Evolutionary conservation across 2,113 vertebrate species (phyloP).

Genomic region (Gasterosteus aculeatus): DNA sequence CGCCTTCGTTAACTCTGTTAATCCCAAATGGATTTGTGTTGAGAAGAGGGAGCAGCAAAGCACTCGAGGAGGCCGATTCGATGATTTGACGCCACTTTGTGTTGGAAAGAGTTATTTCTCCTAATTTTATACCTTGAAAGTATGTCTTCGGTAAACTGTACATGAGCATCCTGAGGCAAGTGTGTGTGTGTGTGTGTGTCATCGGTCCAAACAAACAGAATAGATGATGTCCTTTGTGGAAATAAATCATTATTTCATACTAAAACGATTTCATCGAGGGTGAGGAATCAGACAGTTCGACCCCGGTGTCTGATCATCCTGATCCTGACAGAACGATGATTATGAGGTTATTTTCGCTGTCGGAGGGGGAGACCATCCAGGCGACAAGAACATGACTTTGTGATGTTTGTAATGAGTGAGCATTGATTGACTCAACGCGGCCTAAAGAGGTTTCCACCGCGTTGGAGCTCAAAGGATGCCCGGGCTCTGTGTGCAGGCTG

Average conservation of each 20-base stretch:
- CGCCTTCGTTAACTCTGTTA: constrained; percentile 77
- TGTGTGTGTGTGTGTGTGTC: constrained; percentile 9
- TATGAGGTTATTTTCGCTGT: constrained; percentile 84
- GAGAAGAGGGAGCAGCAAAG: constrained; percentile 30
- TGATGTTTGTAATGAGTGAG: constrained; percentile 85
- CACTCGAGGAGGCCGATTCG: constrained; percentile 20
- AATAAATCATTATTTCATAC: constrained; percentile 28
- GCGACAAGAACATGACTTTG: constrained; percentile 84
- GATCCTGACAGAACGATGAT: constrained; percentile 81
- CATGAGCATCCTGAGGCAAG: constrained; percentile 4
- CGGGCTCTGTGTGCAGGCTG: constrained; percentile 46
- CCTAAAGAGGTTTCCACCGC: constrained; percentile 70
- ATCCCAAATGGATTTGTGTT: constrained; percentile 72
- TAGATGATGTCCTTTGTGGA: background rate
- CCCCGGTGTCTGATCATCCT: constrained; percentile 71
- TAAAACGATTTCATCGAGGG: constrained; percentile 39
- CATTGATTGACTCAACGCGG: constrained; percentile 82
- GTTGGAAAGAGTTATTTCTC: constrained; percentile 16
- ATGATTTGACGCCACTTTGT: constrained; percentile 25
- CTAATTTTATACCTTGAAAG: background rate
- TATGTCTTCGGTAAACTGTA: constrained; percentile 1
- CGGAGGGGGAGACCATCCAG: constrained; percentile 82
- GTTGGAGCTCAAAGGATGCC: constrained; percentile 60
- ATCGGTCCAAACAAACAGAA: constrained; percentile 19
- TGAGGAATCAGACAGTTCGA: constrained; percentile 58